A percentile compares a stretch with the other conserved stretches of the same genome.
phyloP scores from a whole-genome alignment of 2,113 vertebrate species.

The Nesoenas mayeri region DNA sequence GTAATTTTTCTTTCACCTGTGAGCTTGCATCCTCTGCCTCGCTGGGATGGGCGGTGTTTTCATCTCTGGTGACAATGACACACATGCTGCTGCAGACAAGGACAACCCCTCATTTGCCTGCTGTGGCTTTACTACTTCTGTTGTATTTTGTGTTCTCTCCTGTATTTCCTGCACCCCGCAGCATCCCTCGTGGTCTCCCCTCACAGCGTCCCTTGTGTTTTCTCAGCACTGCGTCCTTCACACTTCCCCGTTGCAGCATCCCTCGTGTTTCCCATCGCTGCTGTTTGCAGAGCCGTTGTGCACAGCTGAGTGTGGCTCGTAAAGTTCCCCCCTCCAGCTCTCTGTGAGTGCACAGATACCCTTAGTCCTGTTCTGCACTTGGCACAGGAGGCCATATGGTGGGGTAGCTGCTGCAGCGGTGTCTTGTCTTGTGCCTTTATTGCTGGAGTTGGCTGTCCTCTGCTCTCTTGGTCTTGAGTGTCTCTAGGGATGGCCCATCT shows the following conservation, averaged over 20 bases:
- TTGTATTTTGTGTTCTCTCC: neutral
- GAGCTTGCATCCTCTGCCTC: neutral
- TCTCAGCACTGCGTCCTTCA: neutral
- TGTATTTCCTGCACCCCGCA: neutral
- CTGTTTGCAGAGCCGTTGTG: neutral
- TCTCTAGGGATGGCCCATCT: no score
- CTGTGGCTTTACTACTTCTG: neutral
- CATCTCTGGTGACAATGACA: neutral
- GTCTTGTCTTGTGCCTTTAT: fast-evolving
- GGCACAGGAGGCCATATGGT: fast-evolving
- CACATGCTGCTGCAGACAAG: neutral
- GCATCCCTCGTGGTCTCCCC: neutral
- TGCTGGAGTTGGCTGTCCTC: neutral
- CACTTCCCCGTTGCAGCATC: neutral
- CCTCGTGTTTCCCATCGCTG: neutral
- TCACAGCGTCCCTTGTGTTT: neutral
- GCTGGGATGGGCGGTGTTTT: slow-evolving; percentile 16
- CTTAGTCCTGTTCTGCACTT: neutral
- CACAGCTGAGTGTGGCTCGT: neutral
- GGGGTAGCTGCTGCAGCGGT: neutral
- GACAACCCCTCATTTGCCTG: slow-evolving; percentile 18
- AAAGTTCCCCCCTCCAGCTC: neutral
- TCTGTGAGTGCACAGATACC: neutral
- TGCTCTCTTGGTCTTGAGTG: neutral
- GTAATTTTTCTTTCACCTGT: neutral